Conservation (phyloP, 1,140 invertebrate species). For the Diprion similis region DNA sequence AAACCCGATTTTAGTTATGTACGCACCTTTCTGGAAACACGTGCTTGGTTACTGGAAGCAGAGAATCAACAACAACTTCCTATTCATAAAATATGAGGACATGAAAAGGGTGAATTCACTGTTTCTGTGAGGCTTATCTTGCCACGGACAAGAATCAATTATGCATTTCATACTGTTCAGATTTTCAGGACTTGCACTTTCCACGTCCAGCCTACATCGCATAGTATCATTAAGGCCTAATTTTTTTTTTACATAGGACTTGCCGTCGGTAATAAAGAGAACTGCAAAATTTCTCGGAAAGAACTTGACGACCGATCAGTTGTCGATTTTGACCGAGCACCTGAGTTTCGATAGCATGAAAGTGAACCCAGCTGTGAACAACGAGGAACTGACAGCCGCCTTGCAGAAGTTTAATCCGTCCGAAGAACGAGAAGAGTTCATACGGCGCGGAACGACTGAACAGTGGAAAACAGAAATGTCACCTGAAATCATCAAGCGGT, state of each 20-base stretch:
- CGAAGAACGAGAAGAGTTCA: conserved; percentile 60
- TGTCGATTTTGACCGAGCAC: conserved; percentile 22
- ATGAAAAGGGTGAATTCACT: conserved; percentile 42
- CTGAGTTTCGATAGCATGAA: conserved; percentile 55
- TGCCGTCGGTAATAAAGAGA: conserved; percentile 26
- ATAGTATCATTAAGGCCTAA: too few species aligned
- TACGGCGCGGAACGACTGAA: conserved; percentile 68
- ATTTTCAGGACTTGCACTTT: too few species aligned
- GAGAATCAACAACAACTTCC: conserved; percentile 55
- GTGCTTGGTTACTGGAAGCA: conserved; percentile 53
- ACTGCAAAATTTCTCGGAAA: conserved; percentile 31
- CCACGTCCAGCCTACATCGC: too few species aligned
- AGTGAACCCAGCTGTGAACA: conserved; percentile 45
- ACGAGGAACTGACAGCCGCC: conserved; percentile 20
- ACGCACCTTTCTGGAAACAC: conserved; percentile 47
- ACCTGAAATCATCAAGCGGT: conserved; percentile 54
- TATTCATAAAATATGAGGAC: conserved; percentile 64
- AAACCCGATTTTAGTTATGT: neutral
- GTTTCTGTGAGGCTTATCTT: too few species aligned
- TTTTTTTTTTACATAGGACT: conserved; percentile 14
- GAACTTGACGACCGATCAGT: conserved; percentile 18
- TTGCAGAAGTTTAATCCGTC: neutral
- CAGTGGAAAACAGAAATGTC: conserved; percentile 69
- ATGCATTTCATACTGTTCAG: neutral
- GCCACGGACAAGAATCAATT: neutral